Evolutionary conservation across 2,888 invertebrate species (phyloP), one percentile per base, ranked within the genome.

Genomic region (Lycaena phlaeas): DNA sequence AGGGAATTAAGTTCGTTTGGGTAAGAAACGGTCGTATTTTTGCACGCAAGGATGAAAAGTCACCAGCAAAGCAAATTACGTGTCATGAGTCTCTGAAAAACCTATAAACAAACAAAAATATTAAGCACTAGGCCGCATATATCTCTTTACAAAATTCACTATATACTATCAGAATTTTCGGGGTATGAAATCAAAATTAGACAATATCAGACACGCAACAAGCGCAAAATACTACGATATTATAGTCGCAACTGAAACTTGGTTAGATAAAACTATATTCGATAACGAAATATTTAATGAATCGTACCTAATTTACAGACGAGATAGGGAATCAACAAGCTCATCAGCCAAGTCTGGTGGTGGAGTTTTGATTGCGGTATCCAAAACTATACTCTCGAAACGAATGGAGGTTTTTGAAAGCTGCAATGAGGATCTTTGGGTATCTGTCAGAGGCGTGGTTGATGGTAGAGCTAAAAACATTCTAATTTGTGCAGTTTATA

Each of bases 241-340:
- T 5, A 41, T 42, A 40, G 38, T 44, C 3, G 42, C 31, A 11
- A 46, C 46, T 14, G 43, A 46, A 36, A 43, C 44, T 1, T 46
- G 43, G 42, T 15, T 44, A 9, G 22, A 44, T 15, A 30, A 42
- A 14, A 31, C 22, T 2, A 28, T 46, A 4, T n/a, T 12, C 4
- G 46, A 43, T 10, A 41, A 25, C 6, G 46, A 46, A 18, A 11
- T 43, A 6, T 37, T 45, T 6, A 37, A 17, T 6, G 14, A 31
- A 3, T 36, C 22, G 7, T 45, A 41, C 22, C 29, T 12, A 10
- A 18, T 31, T 31, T 28, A 38, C n/a, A 38, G 38, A 18, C 12
- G 38, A n/a, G 38, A 28, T 9, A 14, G n/a, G n/a, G n/a, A n/a
- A n/a, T n/a, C n/a, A n/a, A n/a, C n/a, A n/a, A n/a, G 14, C 18